Conservation (phyloP, 1,140 invertebrate species). For the Drosophila varians region DNA sequence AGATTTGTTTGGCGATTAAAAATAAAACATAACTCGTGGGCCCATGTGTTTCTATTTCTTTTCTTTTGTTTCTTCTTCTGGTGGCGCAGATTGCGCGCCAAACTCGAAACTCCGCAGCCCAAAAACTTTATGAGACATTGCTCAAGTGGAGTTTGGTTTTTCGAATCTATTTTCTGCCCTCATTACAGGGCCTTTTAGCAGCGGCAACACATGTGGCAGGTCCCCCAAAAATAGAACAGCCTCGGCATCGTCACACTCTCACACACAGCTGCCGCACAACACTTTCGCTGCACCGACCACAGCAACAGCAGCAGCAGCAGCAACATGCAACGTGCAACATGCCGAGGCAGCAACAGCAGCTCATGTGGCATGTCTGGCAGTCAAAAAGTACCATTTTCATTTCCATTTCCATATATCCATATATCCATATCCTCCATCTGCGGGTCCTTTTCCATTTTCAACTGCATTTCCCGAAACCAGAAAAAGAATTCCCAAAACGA, state of each 20-base stretch:
- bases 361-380: slow-evolving; percentile 34
- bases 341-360: slow-evolving; percentile 10
- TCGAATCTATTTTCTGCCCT: slow-evolving; percentile 58
- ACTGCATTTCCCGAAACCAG: background rate
- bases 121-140: slow-evolving; percentile 58
- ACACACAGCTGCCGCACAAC: slow-evolving; percentile 44
- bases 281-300: slow-evolving; percentile 56
- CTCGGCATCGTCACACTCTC: no score
- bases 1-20: slow-evolving; percentile 46
- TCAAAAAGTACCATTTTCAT: slow-evolving; percentile 17
- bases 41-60: slow-evolving; percentile 26
- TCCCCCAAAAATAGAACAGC: slow-evolving; percentile 32
- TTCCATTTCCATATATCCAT: background rate
- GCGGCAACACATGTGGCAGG: slow-evolving; percentile 67
- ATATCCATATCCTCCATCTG: background rate
- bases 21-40: slow-evolving; percentile 69
- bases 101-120: slow-evolving; percentile 38
- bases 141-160: slow-evolving; percentile 63
- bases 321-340: slow-evolving; percentile 19
- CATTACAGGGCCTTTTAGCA: slow-evolving; percentile 71
- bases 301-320: slow-evolving; percentile 13
- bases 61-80: slow-evolving; percentile 7
- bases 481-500: slow-evolving; percentile 22
- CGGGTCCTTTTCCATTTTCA: slow-evolving; percentile 7
- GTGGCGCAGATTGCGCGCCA: slow-evolving; percentile 50